Percentiles rank a stretch among this genome's conserved stretches.
Conservation (phyloP, 2,888 invertebrate genomes). For the Bellardia bayeri region DNA sequence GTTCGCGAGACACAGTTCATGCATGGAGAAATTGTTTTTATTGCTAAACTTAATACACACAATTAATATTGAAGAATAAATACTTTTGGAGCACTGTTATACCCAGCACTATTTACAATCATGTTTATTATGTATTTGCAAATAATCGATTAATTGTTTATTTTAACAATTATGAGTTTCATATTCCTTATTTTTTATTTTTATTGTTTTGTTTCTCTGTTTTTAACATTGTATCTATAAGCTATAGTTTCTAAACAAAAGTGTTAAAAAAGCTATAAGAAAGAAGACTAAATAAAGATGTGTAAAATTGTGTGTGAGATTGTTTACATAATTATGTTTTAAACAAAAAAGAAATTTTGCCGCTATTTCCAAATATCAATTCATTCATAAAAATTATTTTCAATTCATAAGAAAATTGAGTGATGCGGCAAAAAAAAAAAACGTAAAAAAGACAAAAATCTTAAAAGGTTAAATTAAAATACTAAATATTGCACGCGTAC, state of each 20-base stretch:
- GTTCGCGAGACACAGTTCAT: too few relatives aligned
- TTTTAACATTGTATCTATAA: neutral
- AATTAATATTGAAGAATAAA: neutral
- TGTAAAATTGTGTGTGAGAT: conserved; percentile 10
- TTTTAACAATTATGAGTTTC: conserved; percentile 50
- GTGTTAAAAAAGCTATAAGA: neutral
- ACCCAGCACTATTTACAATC: conserved; percentile 17
- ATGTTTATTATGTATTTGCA: conserved; percentile 58
- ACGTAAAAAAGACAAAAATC: neutral
- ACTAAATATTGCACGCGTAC: neutral
- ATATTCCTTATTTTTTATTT: neutral
- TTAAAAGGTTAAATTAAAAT: neutral
- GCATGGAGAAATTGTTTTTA: too few relatives aligned
- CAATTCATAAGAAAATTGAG: neutral
- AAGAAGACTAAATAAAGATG: neutral
- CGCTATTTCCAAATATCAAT: conserved; percentile 10
- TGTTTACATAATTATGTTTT: conserved; percentile 16
- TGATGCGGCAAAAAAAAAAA: neutral
- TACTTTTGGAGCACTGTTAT: neutral
- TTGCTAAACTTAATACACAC: too few relatives aligned
- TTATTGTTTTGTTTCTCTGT: neutral
- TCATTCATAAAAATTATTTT: conserved; percentile 41
- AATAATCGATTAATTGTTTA: conserved; percentile 60
- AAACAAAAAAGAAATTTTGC: conserved; percentile 22
- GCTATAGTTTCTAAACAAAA: neutral